Evolutionary conservation across 2,888 invertebrate species (phyloP).

Genomic region (Lissocephala sabroskyi): DNA sequence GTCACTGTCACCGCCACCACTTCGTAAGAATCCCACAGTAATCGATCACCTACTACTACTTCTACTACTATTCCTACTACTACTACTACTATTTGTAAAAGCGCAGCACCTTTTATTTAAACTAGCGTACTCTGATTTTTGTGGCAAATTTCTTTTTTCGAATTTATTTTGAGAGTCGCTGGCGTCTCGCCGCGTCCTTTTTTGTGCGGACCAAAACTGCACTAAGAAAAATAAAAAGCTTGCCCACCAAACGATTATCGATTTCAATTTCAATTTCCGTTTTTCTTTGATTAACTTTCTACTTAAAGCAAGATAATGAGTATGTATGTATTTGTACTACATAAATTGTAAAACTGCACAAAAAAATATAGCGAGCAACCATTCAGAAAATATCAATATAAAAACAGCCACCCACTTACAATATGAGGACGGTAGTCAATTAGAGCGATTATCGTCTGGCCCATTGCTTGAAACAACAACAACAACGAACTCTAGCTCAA

Average conservation of each 20-base stretch:
- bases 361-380: constrained; percentile 58
- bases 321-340: not conserved
- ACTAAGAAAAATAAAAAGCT: no score
- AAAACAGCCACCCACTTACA: not conserved
- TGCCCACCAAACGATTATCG: not conserved
- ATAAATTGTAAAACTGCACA: constrained; percentile 56
- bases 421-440: not conserved
- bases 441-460: not conserved
- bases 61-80: not conserved
- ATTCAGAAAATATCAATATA: constrained; percentile 27
- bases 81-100: constrained; percentile 4
- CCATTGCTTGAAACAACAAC: constrained; percentile 11
- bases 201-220: no score
- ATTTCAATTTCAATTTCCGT: not conserved
- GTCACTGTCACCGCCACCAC: no score
- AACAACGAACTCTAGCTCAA: constrained; percentile 42
- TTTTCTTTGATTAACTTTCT: not conserved
- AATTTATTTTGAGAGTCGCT: no score
- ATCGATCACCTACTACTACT: constrained; percentile 18
- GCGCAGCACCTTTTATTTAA: constrained; percentile 25
- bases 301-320: no score
- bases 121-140: constrained; percentile 14
- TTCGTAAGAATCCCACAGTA: constrained; percentile 33
- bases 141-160: constrained; percentile 5
- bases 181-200: no score